Conservation (phyloP, 2,113 vertebrate genomes). For the Psittacara wagleri region DNA sequence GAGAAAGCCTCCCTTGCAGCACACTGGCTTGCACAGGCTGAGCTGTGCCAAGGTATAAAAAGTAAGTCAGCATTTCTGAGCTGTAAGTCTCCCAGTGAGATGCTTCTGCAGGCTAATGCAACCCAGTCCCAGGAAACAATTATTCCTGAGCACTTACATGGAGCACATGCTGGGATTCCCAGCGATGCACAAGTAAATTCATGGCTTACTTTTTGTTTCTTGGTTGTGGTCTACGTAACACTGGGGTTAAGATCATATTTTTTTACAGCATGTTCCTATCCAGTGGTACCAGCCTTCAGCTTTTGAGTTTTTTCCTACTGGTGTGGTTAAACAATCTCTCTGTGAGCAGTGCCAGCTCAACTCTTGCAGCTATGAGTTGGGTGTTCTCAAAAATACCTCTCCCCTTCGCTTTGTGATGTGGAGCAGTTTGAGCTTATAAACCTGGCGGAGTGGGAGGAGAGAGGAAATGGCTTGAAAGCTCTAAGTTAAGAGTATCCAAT, state of each 20-base stretch:
- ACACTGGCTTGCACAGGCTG: neutral
- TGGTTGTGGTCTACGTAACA: fast-evolving
- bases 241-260: neutral
- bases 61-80: neutral
- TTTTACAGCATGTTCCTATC: neutral
- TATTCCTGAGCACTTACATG: neutral
- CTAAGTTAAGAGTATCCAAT: fast-evolving
- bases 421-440: neutral
- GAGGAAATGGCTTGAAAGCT: neutral
- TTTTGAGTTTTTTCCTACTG: neutral
- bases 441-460: neutral
- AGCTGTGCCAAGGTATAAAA: neutral
- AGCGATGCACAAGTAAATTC: neutral
- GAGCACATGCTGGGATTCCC: neutral
- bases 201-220: neutral
- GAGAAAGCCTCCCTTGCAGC: neutral
- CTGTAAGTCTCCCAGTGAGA: neutral
- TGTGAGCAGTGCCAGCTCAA: neutral
- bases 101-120: neutral
- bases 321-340: neutral
- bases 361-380: neutral
- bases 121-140: neutral
- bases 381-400: neutral
- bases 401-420: neutral
- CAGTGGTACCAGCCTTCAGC: neutral